Evolutionary conservation across 2,797 vertebrate genomes (phyloP).

Genomic region (Hylomyscus alleni): DNA sequence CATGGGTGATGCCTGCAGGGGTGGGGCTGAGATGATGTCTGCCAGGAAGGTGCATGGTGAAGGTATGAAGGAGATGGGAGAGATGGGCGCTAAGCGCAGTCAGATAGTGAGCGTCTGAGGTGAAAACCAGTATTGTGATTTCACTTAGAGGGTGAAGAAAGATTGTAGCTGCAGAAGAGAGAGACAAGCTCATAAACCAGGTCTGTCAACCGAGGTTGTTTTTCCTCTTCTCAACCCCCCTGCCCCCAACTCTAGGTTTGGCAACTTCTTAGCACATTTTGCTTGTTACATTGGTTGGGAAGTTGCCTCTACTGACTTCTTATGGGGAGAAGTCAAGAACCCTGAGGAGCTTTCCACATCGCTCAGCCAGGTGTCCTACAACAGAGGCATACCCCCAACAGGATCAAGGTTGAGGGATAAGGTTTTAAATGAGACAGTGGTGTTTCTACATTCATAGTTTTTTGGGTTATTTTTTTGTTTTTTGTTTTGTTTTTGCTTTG

Average conservation of each 20-base stretch:
- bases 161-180: background rate
- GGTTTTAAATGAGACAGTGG: constrained; percentile 15
- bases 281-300: background rate
- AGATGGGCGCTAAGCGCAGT: background rate
- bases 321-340: background rate
- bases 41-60: background rate
- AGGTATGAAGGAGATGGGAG: background rate
- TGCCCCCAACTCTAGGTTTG: background rate
- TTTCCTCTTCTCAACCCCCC: background rate
- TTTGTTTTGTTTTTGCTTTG: background rate
- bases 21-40: too few relatives aligned
- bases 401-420: background rate
- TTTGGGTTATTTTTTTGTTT: background rate
- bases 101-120: background rate
- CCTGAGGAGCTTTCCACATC: background rate
- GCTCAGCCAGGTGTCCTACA: background rate
- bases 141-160: background rate
- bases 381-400: background rate
- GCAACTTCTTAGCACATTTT: background rate
- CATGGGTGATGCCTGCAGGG: background rate
- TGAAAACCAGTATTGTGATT: background rate
- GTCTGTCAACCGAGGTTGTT: background rate
- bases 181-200: constrained; percentile 13
- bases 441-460: background rate
- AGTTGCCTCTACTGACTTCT: background rate